Evolutionary conservation across 2,113 vertebrate species (phyloP), one percentile per base, ranked within the genome.

Genomic region (Gymnorhina tibicen): DNA sequence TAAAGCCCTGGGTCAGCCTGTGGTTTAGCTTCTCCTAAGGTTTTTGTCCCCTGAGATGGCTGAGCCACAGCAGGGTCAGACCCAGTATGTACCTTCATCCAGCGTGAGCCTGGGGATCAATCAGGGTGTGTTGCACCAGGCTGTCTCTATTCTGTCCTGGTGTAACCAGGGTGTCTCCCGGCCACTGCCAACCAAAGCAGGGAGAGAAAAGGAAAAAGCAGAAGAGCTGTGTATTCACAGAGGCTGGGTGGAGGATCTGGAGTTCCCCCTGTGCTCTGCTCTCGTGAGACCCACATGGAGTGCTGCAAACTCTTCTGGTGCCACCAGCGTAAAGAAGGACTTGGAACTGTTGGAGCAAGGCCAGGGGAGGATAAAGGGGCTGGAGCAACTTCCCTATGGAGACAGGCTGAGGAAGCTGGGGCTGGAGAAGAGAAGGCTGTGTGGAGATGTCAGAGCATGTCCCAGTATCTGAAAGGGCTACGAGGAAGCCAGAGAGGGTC

Each of bases 281-380:
- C 52, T 59, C 0, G 0, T 39, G 53, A 41, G n/a, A 60, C 20
- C 16, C 69, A 60, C 20, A 24, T 47, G 30, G 24, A 47, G 47
- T 41, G 21, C 70, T 53, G 53, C 62, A 39, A 41, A 26, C 24
- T 12, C 13, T 7, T 75, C 39, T 75, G 53, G 24, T 44, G 37
- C 23, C 44, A 33, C 44, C 52, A 46, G 33, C 33, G 17, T 10
- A 22, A 24, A n/a, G 17, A 10, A 80, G 16, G 69, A 62, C 17
- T 7, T 27, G 46, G 60, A 60, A 39, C 18, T 81, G 23, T 6
- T 67, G 52, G 39, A 75, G 69, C 28, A 75, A 68, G 39, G 6
- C 46, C 23, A 52, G 53, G 62, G 55, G 20, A 82, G 53, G 41
- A n/a, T 53, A 47, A 60, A 26, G n/a, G 19, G 23, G 13, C 20